These are phyloP conservation scores for Actenoides lindsayi DNA, from an alignment of 2,113 vertebrate genomes.

Conservation along the genomic window DNA sequence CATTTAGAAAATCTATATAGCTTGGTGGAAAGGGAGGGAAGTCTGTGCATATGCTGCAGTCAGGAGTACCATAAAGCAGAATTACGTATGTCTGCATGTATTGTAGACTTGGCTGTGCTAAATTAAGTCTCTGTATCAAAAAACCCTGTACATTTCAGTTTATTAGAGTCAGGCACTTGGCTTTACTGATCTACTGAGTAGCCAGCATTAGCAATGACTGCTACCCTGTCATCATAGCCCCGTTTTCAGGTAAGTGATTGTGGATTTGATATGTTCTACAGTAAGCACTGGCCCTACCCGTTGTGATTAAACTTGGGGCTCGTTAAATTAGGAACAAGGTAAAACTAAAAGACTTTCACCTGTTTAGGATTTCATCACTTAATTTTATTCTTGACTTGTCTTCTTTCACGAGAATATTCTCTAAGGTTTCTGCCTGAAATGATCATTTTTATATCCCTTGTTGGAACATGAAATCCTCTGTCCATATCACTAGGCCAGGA, in stretches of 20 bases:
- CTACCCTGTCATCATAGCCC: constrained; percentile 50
- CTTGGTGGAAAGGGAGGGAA: neutral
- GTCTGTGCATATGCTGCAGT: constrained; percentile 1
- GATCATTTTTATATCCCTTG: neutral
- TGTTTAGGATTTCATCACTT: constrained; percentile 5
- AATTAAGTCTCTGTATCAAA: neutral
- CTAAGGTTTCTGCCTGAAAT: neutral
- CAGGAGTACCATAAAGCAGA: neutral
- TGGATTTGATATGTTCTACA: constrained; percentile 46
- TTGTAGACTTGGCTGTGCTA: neutral
- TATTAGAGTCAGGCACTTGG: neutral
- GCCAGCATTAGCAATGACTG: constrained; percentile 4
- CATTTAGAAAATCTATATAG: constrained; percentile 75
- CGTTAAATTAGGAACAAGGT: neutral
- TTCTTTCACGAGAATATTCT: neutral
- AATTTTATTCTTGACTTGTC: constrained; percentile 47
- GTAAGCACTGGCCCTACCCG: neutral
- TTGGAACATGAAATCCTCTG: constrained; percentile 23
- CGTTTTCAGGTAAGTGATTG: constrained; percentile 56
- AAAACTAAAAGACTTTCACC: constrained; percentile 30
- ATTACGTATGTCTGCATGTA: neutral
- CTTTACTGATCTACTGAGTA: constrained; percentile 7
- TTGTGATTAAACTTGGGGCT: constrained; percentile 21
- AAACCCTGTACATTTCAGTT: neutral
- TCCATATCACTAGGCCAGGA: neutral